A percentile compares a stretch with the other conserved stretches of the same genome.
phyloP scores from a whole-genome alignment of 2,113 vertebrate genomes.

The Apteryx owenii region DNA sequence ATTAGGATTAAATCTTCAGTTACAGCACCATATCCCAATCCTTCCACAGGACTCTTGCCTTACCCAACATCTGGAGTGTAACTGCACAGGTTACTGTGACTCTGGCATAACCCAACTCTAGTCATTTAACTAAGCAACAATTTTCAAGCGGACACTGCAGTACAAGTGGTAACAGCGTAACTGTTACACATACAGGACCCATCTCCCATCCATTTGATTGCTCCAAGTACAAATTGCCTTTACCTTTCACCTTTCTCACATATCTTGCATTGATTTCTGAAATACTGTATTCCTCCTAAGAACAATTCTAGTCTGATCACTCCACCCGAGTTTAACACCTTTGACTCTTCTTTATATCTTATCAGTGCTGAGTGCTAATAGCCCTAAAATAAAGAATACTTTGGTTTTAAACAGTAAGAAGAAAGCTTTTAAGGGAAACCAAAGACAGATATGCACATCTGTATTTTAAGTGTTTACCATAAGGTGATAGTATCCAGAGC shows the following conservation, averaged over 20 bases:
- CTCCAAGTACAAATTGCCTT: neutral
- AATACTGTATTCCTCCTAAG: neutral
- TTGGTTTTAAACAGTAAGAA: neutral
- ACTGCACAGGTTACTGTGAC: fast-evolving
- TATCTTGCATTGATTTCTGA: neutral
- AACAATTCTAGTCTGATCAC: neutral
- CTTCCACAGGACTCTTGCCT: neutral
- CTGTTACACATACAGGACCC: neutral
- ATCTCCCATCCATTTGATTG: too few species aligned
- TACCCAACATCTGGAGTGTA: too few species aligned
- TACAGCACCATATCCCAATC: fast-evolving
- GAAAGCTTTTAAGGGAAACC: neutral
- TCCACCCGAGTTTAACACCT: neutral
- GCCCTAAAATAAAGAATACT: neutral
- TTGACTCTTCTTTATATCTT: neutral
- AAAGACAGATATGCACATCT: neutral
- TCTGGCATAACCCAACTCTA: neutral
- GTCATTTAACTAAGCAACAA: neutral
- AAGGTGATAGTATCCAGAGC: neutral
- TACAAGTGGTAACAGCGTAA: too few species aligned
- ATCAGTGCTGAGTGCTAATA: neutral
- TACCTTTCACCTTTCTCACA: neutral
- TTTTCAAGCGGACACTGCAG: too few species aligned
- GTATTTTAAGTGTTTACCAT: neutral
- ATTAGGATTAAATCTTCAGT: neutral